Conservation (phyloP, 2,113 vertebrate genomes). For the Balaenoptera acutorostrata region DNA sequence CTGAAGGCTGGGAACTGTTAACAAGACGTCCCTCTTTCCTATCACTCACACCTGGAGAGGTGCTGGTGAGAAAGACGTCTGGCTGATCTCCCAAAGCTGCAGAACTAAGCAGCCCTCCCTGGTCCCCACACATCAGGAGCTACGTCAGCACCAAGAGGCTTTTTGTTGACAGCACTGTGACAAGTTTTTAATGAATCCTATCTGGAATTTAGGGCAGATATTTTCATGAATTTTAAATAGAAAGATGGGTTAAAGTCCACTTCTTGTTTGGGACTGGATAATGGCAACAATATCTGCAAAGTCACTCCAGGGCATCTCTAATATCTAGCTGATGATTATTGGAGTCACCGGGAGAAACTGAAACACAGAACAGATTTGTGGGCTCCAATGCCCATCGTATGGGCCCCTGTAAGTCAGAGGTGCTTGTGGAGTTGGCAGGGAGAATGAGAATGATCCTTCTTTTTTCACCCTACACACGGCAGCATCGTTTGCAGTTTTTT, state of each 20-base stretch:
- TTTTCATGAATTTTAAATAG: background rate
- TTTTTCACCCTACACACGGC: accelerated
- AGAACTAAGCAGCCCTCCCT: accelerated
- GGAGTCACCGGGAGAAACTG: background rate
- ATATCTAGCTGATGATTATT: background rate
- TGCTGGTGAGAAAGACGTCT: accelerated
- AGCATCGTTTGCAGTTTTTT: background rate
- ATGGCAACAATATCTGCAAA: background rate
- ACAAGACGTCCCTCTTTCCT: background rate
- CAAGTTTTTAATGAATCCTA: background rate
- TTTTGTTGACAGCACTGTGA: background rate
- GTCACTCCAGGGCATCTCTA: background rate
- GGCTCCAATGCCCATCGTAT: accelerated
- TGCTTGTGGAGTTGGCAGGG: accelerated
- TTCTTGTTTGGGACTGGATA: background rate
- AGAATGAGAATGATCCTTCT: background rate
- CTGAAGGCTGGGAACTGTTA: accelerated
- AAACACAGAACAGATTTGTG: background rate
- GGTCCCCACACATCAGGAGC: accelerated
- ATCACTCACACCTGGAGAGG: background rate
- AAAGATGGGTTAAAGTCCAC: background rate
- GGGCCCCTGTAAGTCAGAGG: background rate
- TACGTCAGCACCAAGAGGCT: background rate
- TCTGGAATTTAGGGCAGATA: background rate
- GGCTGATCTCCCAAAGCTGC: background rate